phyloP scores from a whole-genome alignment of 2,113 vertebrate genomes.

The Gopherus flavomarginatus region DNA sequence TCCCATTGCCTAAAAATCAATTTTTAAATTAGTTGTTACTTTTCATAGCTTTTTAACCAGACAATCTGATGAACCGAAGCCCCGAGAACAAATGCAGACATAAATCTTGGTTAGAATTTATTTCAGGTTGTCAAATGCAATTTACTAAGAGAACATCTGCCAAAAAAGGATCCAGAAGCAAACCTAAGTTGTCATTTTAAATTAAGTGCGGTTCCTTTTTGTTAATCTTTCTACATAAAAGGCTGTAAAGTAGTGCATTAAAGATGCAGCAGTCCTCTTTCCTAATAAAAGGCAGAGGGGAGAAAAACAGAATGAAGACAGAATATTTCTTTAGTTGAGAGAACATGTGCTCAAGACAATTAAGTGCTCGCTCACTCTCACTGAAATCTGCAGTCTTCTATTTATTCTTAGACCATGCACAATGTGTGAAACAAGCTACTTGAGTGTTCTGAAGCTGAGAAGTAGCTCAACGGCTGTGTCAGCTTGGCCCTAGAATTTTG shows the following conservation, averaged over 20 bases:
- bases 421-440: not conserved
- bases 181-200: slow-evolving; percentile 74
- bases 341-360: not conserved
- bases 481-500: not conserved
- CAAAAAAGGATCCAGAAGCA: slow-evolving; percentile 68
- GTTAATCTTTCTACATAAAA: slow-evolving; percentile 71
- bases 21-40: slow-evolving; percentile 62
- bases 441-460: not conserved
- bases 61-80: slow-evolving; percentile 41
- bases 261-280: slow-evolving; percentile 27
- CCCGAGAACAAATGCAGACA: slow-evolving; percentile 52
- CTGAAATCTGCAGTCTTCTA: not conserved
- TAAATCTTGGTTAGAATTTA: slow-evolving; percentile 74
- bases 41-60: slow-evolving; percentile 49
- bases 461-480: not conserved
- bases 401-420: not conserved
- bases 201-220: slow-evolving; percentile 74
- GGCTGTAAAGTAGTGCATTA: slow-evolving; percentile 55
- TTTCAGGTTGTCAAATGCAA: slow-evolving; percentile 77
- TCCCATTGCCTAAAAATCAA: slow-evolving; percentile 21
- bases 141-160: slow-evolving; percentile 71
- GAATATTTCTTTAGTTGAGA: not conserved
- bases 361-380: not conserved
- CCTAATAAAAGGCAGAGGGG: slow-evolving; percentile 18
- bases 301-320: slow-evolving; percentile 35